Base-by-base conservation (phyloP, 1,140 invertebrate genomes). In the Drosophila tani region DNA sequence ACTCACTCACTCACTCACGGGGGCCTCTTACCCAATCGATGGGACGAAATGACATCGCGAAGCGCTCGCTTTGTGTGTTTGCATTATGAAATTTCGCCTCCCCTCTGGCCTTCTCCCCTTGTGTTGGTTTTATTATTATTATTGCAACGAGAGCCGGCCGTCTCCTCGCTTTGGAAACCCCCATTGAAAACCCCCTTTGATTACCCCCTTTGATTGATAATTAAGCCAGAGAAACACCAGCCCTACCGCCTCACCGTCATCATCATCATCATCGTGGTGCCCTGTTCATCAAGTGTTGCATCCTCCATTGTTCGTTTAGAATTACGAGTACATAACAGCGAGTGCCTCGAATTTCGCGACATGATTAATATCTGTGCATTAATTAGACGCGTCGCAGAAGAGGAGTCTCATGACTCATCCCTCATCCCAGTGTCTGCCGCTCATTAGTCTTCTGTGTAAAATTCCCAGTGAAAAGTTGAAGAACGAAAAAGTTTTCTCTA, bases 351-450 rank as follows among this genome's bases (percentile, higher is more conserved):
- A 65, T 79, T 79, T 71, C 67, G 60, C 67, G 77, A 64, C 76
- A 75, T 85, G 82, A 85, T 85, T 85, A 85, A 84, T 85, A 81
- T 66, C 65, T 60, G 45, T 71, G 68, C 82, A 85, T 85, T 85
- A 85, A 85, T 85, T 85, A 85, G 67, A 65, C 67, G 66, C 66
- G 57, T 56, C 45, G 62, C 57, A 50, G 46, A 38, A 55, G 32
- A 55, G 51, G 32, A 35, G 32, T 11, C 29, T 63, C 51, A 56
- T 43, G 51, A 45, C 41, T 65, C 60, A 53, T 65, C 21, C 11
- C 24, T 15, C n/a, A 51, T 43, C 46, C 47, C 29, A 7, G 32
- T 41, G 40, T 35, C 65, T 47, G 66, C 50, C 64, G 63, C 81
- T 83, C 80, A 82, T 82, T 83, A 71, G 70, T 79, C 65, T 79